Evolutionary conservation across 2,113 vertebrate species (phyloP), one percentile per base, ranked within the genome.

Genomic region (Acanthisitta chloris): DNA sequence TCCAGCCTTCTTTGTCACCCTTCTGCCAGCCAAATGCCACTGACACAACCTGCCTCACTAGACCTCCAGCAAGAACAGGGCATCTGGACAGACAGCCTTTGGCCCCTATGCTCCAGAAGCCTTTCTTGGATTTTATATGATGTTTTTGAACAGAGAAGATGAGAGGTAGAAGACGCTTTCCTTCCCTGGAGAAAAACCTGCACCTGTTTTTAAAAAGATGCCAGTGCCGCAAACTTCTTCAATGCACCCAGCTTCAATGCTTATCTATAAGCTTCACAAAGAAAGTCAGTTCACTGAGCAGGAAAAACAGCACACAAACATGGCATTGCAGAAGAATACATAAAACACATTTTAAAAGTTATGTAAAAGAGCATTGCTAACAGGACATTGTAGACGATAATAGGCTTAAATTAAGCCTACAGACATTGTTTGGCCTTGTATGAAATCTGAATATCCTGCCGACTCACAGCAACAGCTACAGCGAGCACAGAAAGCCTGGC

Each of bases 401-500:
- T 77, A 96, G 65, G 91, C 91, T 96, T 93, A 94, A 91, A 88
- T 66, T 95, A 95, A 94, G 81, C 85, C 71, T 88, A 86, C 11
- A 24, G 78, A 88, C 67, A 80, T 96, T 96, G 87, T 94, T 91
- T 86, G 87, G 92, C 95, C 90, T 95, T 82, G 76, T 86, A 43
- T 73, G 58, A 90, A 90, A 86, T 90, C 46, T 91, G 85, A 93
- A 96, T 91, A 91, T 65, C 85, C 95, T 96, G 87, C 96, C 93
- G 59, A 96, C 93, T 96, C 93, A 69, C 57, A 89, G 57, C 24
- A 83, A 66, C 25, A 70, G 49, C 51, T 71, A 71, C 69, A 59
- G 36, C 80, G 72, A 87, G 70, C 62, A 69, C 45, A 77, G 48
- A 69, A 95, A 86, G 67, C 34, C 90, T 91, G 78, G 84, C 90